These are phyloP conservation scores for Pseudopipra pipra DNA, from an alignment of 2,113 vertebrate genomes.

Conservation along the genomic window DNA sequence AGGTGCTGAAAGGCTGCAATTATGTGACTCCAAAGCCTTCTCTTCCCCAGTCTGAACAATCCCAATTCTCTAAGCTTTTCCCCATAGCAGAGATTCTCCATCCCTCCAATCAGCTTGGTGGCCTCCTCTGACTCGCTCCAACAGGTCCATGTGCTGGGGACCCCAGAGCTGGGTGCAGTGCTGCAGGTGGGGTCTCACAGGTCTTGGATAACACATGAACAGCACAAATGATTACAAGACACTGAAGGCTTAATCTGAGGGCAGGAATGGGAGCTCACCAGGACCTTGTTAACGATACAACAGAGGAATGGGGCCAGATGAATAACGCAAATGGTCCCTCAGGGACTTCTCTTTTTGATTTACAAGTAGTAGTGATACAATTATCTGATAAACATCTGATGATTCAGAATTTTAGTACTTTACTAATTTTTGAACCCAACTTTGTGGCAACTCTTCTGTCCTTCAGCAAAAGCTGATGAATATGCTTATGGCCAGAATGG, in stretches of 20 bases:
- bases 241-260: neutral
- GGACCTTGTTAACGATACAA: neutral
- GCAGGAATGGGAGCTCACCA: neutral
- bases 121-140: neutral
- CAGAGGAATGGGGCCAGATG: neutral
- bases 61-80: neutral
- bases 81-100: neutral
- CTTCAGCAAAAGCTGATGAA: neutral
- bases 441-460: neutral
- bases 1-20: neutral
- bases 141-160: neutral
- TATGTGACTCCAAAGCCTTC: neutral
- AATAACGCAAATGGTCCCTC: neutral
- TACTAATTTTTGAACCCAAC: neutral
- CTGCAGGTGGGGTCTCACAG: neutral
- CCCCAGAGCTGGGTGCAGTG: fast-evolving
- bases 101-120: neutral
- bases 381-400: neutral
- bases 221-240: neutral
- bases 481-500: neutral
- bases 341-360: neutral
- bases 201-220: neutral
- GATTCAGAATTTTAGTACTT: neutral
- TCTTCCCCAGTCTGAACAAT: neutral
- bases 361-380: neutral